Conservation (phyloP, 2,888 invertebrate genomes). For the Gandaritis pyraliata region DNA sequence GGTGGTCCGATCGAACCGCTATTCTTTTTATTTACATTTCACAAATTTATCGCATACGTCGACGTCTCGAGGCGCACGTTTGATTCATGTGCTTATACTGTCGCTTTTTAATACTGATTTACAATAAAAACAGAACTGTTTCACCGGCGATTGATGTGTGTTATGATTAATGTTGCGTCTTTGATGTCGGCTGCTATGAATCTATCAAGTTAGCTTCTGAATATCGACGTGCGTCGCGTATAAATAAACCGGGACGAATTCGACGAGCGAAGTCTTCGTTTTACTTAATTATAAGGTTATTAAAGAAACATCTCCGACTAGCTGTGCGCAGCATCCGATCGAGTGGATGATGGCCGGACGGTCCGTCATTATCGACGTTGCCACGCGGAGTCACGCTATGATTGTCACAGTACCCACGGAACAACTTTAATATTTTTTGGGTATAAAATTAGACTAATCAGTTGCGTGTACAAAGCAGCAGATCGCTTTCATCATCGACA, state of each 20-base stretch:
- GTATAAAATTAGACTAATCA: slow-evolving; percentile 82
- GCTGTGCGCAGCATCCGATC: slow-evolving; percentile 19
- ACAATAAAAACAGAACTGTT: slow-evolving; percentile 82
- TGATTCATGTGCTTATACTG: slow-evolving; percentile 80
- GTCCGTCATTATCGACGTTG: slow-evolving; percentile 59
- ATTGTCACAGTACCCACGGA: slow-evolving; percentile 75
- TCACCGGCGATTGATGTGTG: slow-evolving; percentile 82
- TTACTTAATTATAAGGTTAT: slow-evolving; percentile 81
- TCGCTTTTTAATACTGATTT: slow-evolving; percentile 84
- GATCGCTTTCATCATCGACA: slow-evolving; percentile 85
- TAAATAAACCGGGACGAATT: slow-evolving; percentile 78
- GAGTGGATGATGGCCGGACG: slow-evolving; percentile 30
- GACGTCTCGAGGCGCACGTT: slow-evolving; percentile 78
- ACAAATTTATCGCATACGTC: slow-evolving; percentile 78
- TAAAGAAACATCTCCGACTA: slow-evolving; percentile 61
- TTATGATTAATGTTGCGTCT: slow-evolving; percentile 82
- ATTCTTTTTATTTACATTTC: slow-evolving; percentile 77
- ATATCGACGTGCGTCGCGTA: slow-evolving; percentile 78
- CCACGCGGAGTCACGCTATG: slow-evolving; percentile 60
- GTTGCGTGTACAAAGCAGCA: slow-evolving; percentile 80
- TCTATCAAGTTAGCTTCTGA: slow-evolving; percentile 82
- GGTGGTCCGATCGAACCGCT: slow-evolving; percentile 73
- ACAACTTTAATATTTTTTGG: slow-evolving; percentile 62
- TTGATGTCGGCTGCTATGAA: slow-evolving; percentile 83
- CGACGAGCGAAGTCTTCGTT: slow-evolving; percentile 70